Evolutionary conservation across 2,113 vertebrate genomes (phyloP), one percentile per base, ranked within the genome.

Genomic region (Hydrochoerus hydrochaeris): DNA sequence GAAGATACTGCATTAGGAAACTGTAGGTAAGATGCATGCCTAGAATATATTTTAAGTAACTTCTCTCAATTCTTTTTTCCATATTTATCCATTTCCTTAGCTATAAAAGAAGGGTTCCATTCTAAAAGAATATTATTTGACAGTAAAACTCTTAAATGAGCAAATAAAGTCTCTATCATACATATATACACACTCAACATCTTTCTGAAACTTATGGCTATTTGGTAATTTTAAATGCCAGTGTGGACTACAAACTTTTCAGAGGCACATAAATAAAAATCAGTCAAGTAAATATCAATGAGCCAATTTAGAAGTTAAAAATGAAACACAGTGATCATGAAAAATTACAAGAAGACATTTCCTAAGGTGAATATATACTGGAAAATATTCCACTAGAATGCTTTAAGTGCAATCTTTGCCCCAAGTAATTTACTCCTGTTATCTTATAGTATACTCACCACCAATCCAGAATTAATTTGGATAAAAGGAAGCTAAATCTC

Each of bases 261-360:
- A 75, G 81, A 86, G 44, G 62, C 9, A 77, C 10, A 44, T 30
- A 77, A 16, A 75, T 69, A 77, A 90, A 91, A 84, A 65, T 35
- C 46, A 60, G 81, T 77, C 69, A 92, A 63, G 62, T 52, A 62
- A 71, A 1, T 77, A 86, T 62, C 28, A 62, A 69, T 22, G n/a
- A 62, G 57, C 90, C 26, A 57, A 67, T 54, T 87, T 32, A 84
- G 69, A 95, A 63, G 35, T 90, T 96, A 86, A 87, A 82, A 90
- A 67, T 44, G 60, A 90, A 92, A 92, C 85, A 85, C 6, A 52
- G 65, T 75, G 52, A 32, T 19, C 46, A 22, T 86, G 38, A 67
- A 63, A 63, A 58, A 52, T 28, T 20, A 80, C 19, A 63, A 54
- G 60, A 44, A 78, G 46, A 24, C 11, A 52, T 77, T 81, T 62